Conservation (phyloP, 2,113 vertebrate species). For the Elgaria multicarinata region DNA sequence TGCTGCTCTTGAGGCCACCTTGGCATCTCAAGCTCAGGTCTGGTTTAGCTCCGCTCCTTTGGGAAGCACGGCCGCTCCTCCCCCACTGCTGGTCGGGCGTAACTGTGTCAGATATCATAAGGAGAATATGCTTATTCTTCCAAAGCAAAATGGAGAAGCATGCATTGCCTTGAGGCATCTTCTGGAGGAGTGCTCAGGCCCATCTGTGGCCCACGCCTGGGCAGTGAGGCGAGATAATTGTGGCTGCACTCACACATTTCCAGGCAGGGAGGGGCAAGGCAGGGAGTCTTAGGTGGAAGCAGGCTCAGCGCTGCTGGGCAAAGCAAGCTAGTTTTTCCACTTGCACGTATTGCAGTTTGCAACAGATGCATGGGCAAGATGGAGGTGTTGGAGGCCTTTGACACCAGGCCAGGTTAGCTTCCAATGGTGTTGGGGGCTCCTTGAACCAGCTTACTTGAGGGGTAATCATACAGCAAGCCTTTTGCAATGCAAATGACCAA, state of each 20-base stretch:
- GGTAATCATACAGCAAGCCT: neutral
- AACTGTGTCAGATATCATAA: slow-evolving; percentile 14
- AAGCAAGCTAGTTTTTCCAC: neutral
- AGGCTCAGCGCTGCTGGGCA: slow-evolving; percentile 1
- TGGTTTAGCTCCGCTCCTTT: neutral
- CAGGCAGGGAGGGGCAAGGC: neutral
- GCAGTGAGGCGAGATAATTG: slow-evolving; percentile 26
- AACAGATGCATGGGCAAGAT: neutral
- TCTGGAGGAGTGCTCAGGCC: slow-evolving; percentile 14
- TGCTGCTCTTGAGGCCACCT: neutral
- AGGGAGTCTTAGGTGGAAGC: neutral
- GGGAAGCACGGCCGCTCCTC: neutral
- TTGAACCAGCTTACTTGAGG: neutral
- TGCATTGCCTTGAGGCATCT: slow-evolving; percentile 18
- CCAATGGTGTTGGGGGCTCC: neutral
- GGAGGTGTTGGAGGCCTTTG: neutral
- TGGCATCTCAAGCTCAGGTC: neutral
- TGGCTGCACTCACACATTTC: neutral
- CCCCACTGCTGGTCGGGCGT: neutral
- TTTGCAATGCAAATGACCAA: neutral
- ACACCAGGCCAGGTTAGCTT: neutral
- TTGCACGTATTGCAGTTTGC: neutral
- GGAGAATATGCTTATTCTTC: slow-evolving; percentile 9
- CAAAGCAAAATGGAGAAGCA: slow-evolving; percentile 20
- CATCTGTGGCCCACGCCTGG: slow-evolving; percentile 27